Evolutionary conservation across 2,797 vertebrate genomes (phyloP), one percentile per base, ranked within the genome.

Genomic region (Micromesistius poutassou): DNA sequence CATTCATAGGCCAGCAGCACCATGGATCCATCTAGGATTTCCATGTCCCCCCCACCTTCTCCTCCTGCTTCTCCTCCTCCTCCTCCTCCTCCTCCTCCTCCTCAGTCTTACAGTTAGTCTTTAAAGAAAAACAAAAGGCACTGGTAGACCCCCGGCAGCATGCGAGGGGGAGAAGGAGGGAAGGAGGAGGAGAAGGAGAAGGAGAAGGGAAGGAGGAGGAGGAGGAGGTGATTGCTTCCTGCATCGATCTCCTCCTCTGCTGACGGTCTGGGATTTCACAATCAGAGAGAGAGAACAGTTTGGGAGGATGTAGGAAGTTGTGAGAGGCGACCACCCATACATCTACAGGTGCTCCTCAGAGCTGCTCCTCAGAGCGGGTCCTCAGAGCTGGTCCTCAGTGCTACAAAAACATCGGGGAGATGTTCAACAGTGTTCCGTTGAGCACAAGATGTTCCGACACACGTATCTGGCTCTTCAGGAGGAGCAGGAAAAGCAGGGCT

Each of bases 101-200:
- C 33, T 35, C 30, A n/a, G 80, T 76, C 76, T 79, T 0, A 35
- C 74, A 22, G 30, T 35, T 35, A 30, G 71, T 31, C 71, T 3
- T 87, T 76, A 72, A 71, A 78, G 68, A 82, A 76, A 86, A 81
- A 38, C 14, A 38, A 35, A 89, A 90, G 90, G 87, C 90, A 91
- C 89, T 88, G 83, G 78, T 85, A 82, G 83, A 88, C 79, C 76
- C 55, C 80, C 50, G 62, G 77, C 66, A 77, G 72, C 62, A 77
- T 62, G 42, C 9, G 76, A 55, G 68, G 71, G 33, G 30, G 25
- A 28, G 35, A 10, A 8, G 25, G 28, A 50, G 22, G 66, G 35
- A 14, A 10, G 22, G 30, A 50, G 22, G 73, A 71, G 79, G 68
- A 70, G n/a, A 3, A 30, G 79, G 25, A 5, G 42, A 33, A 78